phyloP scores from a whole-genome alignment of 2,797 vertebrate genomes.

The Phalloptychus januarius region DNA sequence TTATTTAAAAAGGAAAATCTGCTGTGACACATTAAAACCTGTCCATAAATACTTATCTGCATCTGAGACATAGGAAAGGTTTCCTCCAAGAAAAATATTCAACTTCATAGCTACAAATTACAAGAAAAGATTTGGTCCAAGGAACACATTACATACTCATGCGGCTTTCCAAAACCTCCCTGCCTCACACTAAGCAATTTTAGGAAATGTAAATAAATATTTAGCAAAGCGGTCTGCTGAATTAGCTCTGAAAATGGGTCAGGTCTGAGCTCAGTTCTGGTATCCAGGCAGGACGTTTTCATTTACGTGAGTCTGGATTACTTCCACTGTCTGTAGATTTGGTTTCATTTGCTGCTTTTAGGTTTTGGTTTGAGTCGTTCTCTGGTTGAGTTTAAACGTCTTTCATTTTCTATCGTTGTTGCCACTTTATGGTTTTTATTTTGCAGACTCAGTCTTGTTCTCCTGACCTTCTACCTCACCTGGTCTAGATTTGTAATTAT shows the following conservation, averaged over 20 bases:
- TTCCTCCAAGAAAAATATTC: conserved; percentile 51
- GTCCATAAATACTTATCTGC: conserved; percentile 46
- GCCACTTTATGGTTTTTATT: not conserved
- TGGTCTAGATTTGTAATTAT: not conserved
- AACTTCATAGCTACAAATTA: conserved; percentile 41
- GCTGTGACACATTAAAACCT: conserved; percentile 51
- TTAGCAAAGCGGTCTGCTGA: not conserved
- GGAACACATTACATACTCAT: conserved; percentile 31
- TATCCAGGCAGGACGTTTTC: not conserved
- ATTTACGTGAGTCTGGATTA: not conserved
- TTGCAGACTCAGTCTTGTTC: not conserved
- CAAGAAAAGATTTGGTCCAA: conserved; percentile 44
- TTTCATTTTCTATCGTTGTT: too few relatives aligned
- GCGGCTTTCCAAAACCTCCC: conserved; percentile 44
- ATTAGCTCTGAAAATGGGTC: not conserved
- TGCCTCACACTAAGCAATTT: conserved; percentile 43
- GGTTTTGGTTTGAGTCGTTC: not conserved
- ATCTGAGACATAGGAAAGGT: conserved; percentile 47
- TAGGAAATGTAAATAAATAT: conserved; percentile 58
- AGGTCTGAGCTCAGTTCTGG: not conserved
- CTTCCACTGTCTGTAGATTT: not conserved
- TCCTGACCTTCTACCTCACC: not conserved
- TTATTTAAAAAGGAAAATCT: conserved; percentile 29
- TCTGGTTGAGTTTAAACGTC: not conserved
- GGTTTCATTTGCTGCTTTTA: not conserved